These are phyloP conservation scores for Cybosia mesomella DNA, from an alignment of 2,888 invertebrate species.

Conservation along the genomic window DNA sequence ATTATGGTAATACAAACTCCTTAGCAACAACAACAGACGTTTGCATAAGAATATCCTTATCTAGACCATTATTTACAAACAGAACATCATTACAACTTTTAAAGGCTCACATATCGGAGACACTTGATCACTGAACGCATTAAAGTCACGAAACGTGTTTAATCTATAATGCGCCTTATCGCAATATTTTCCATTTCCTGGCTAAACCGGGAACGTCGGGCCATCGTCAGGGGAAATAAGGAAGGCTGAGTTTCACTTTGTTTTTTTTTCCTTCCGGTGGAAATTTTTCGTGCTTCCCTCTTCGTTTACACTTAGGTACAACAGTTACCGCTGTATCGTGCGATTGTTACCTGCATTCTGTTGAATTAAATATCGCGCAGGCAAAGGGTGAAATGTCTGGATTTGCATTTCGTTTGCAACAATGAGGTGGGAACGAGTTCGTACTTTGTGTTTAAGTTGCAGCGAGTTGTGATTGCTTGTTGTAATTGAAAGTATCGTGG, in stretches of 20 bases:
- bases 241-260: constrained; percentile 85
- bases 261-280: constrained; percentile 73
- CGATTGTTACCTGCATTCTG: constrained; percentile 81
- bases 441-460: constrained; percentile 59
- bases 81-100: constrained; percentile 72
- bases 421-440: constrained; percentile 69
- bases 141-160: constrained; percentile 80
- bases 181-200: constrained; percentile 87
- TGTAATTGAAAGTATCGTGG: constrained; percentile 44
- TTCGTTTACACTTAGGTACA: constrained; percentile 84
- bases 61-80: constrained; percentile 68
- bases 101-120: constrained; percentile 65
- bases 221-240: constrained; percentile 86
- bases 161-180: constrained; percentile 87
- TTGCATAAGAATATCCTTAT: constrained; percentile 69
- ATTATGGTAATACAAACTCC: constrained; percentile 34
- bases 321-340: constrained; percentile 79
- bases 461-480: constrained; percentile 60
- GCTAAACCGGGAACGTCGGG: constrained; percentile 77
- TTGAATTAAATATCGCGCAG: constrained; percentile 82
- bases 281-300: constrained; percentile 81
- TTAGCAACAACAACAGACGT: constrained; percentile 57
- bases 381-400: constrained; percentile 84
- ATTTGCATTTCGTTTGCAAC: constrained; percentile 83
- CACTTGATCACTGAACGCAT: constrained; percentile 78